phyloP scores from a whole-genome alignment of 2,113 vertebrate species.

The Caretta caretta region DNA sequence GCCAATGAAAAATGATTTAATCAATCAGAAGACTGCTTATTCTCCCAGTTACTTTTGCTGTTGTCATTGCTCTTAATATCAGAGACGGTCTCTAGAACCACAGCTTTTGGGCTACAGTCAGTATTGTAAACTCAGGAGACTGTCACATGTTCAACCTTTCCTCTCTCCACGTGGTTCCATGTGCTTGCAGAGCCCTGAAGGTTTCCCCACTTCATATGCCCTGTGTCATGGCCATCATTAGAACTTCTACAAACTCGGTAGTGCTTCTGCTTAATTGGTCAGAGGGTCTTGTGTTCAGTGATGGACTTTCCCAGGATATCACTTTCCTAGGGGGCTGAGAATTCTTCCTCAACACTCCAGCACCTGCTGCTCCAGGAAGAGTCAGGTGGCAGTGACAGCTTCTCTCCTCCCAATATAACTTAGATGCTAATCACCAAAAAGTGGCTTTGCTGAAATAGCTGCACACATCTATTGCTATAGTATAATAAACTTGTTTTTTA shows the following conservation, averaged over 20 bases:
- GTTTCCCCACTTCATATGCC: accelerated
- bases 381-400: neutral
- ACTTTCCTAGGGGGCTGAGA: accelerated
- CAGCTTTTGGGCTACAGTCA: neutral
- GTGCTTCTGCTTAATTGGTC: accelerated
- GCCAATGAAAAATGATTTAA: accelerated
- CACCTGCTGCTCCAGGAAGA: accelerated
- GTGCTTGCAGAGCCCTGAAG: neutral
- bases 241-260: neutral
- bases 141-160: accelerated
- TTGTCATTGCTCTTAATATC: neutral
- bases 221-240: neutral
- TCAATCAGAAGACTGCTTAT: neutral
- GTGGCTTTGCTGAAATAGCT: neutral
- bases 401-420: neutral
- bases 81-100: accelerated
- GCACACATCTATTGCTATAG: neutral
- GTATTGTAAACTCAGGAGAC: neutral
- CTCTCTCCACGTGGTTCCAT: neutral
- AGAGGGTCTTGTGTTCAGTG: accelerated
- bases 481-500: neutral
- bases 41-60: neutral
- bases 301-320: neutral
- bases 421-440: neutral
- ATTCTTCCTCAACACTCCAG: neutral